phyloP scores from a whole-genome alignment of 2,113 vertebrate genomes.

The Nycticryphes semicollaris region DNA sequence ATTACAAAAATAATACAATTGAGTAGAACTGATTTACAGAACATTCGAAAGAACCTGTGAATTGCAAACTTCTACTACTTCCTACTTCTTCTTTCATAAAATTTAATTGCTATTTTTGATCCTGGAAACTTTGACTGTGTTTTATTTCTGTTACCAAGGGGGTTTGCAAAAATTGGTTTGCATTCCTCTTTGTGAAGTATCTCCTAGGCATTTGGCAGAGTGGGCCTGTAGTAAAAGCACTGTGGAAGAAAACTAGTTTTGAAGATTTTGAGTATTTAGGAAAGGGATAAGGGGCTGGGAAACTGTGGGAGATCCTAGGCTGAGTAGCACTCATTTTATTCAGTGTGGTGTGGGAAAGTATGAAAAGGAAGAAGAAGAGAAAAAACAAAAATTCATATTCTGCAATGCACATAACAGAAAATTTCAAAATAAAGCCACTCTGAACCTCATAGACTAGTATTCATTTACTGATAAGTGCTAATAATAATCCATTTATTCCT shows the following conservation, averaged over 20 bases:
- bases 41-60: neutral
- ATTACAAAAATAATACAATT: neutral
- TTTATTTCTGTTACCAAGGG: neutral
- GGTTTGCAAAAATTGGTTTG: neutral
- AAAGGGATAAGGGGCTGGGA: neutral
- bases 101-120: neutral
- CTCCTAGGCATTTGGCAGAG: neutral
- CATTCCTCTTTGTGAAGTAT: neutral
- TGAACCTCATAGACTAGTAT: neutral
- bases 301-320: neutral
- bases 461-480: neutral
- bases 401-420: neutral
- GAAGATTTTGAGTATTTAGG: neutral
- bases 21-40: neutral
- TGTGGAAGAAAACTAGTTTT: neutral
- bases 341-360: neutral
- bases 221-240: neutral
- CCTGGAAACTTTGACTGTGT: neutral
- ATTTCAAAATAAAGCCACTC: neutral
- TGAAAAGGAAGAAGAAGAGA: neutral
- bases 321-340: neutral
- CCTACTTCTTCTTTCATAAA: neutral
- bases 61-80: neutral
- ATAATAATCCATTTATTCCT: neutral
- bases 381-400: neutral